Evolutionary conservation across 2,888 invertebrate species (phyloP), one percentile per base, ranked within the genome.

Genomic region (Pharmacophagus antenor): DNA sequence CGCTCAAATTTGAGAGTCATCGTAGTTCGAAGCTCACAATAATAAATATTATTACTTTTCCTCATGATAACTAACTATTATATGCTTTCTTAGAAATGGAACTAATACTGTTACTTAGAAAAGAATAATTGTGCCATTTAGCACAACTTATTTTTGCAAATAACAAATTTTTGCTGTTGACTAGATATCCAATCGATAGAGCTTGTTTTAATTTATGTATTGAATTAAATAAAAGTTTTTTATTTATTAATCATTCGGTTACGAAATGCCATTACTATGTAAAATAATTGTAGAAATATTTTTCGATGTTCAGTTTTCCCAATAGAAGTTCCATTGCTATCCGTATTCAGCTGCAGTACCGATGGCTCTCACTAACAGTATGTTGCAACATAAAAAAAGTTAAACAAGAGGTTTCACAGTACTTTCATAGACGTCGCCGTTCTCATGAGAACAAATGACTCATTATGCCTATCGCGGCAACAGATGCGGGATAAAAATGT

Each of bases 361-460:
- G 47, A 60, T 56, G 46, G 55, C 60, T 60, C 60, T 60, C 56
- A 31, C 60, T 60, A 60, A 60, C 60, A 47, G 60, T 60, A 51
- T n/a, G 56, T 42, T 47, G 37, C 21, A 25, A 56, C 31, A 51
- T 20, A 55, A 60, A 37, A n/a, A 60, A 60, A 60, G 55, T 31
- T 46, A 25, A 27, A 51, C 51, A 60, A 56, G 51, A 47, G 60
- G 56, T 61, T 61, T 61, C 60, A 61, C 56, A 61, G 60, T 56
- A 61, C 60, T 61, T 61, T 61, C 60, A 51, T 58, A 44, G 37
- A 41, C 49, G 37, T 49, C 49, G 15, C 50, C 47, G 51, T 56
- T 61, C 56, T 25, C 60, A 52, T 61, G 60, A 61, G 60, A 61
- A 61, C 56, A 61, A 61, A 61, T 49, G 60, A 52, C 27, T 56